phyloP scores from a whole-genome alignment of 2,797 vertebrate species.

The Takifugu ocellatus region DNA sequence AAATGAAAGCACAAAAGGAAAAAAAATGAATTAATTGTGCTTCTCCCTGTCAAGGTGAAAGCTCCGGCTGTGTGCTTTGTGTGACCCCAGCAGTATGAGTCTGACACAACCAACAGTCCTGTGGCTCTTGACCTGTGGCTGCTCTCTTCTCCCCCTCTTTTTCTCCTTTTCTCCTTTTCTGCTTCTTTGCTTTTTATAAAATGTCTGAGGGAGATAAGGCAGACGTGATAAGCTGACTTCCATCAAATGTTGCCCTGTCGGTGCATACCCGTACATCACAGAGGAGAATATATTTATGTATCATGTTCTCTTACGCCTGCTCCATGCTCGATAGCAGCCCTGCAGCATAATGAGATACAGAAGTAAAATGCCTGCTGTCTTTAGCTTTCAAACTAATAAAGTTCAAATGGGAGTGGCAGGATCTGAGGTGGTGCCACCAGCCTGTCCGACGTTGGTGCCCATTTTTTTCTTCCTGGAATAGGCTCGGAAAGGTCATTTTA shows the following conservation, averaged over 20 bases:
- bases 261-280: slow-evolving; percentile 62
- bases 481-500: slow-evolving; percentile 54
- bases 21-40: slow-evolving; percentile 25
- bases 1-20: slow-evolving; percentile 29
- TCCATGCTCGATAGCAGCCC: slow-evolving; percentile 60
- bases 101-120: slow-evolving; percentile 62
- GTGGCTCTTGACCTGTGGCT: slow-evolving; percentile 68
- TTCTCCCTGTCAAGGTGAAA: slow-evolving; percentile 57
- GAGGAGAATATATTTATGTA: slow-evolving; percentile 70
- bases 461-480: slow-evolving; percentile 14
- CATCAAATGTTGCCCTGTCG: slow-evolving; percentile 58
- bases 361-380: slow-evolving; percentile 49
- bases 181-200: slow-evolving; percentile 65
- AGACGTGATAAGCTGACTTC: slow-evolving; percentile 70
- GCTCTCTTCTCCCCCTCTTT: slow-evolving; percentile 26
- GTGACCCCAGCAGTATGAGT: slow-evolving; percentile 59
- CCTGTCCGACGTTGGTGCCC: slow-evolving; percentile 2
- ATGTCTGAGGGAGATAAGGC: slow-evolving; percentile 75
- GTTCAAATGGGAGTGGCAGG: neutral
- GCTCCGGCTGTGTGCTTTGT: slow-evolving; percentile 58
- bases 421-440: slow-evolving; percentile 9
- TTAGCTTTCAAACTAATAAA: slow-evolving; percentile 46
- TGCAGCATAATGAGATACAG: slow-evolving; percentile 65
- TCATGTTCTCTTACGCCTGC: slow-evolving; percentile 59
- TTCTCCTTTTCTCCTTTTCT: slow-evolving; percentile 18